phyloP scores from a whole-genome alignment of 2,113 vertebrate species.

The Buteo buteo region DNA sequence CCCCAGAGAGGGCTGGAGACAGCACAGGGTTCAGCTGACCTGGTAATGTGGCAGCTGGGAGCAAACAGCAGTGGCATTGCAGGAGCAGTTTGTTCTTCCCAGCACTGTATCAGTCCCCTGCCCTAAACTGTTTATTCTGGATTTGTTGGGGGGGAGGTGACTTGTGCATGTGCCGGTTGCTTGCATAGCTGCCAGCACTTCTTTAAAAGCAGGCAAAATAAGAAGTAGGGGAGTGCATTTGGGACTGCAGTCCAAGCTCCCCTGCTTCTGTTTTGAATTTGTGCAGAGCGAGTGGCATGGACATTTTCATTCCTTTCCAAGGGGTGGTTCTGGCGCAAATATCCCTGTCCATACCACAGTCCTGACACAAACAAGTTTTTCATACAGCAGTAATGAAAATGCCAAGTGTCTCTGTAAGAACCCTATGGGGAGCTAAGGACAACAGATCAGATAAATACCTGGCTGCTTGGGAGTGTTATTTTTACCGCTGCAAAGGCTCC shows the following conservation, averaged over 20 bases:
- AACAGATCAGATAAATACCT: constrained; percentile 55
- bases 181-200: background rate
- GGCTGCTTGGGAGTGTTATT: constrained; percentile 44
- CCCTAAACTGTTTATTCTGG: background rate
- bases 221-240: background rate
- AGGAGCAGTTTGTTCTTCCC: background rate
- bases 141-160: background rate
- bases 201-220: background rate
- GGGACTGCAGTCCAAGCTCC: background rate
- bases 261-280: constrained; percentile 38
- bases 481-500: background rate
- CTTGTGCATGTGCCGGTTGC: background rate
- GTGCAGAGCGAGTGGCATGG: background rate
- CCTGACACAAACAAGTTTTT: constrained; percentile 55
- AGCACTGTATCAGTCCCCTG: background rate
- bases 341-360: constrained; percentile 13
- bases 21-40: background rate
- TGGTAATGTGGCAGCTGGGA: background rate
- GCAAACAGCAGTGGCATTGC: background rate
- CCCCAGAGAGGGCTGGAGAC: background rate
- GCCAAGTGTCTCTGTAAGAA: constrained; percentile 15
- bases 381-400: constrained; percentile 36
- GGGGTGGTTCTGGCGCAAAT: background rate
- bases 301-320: constrained; percentile 45
- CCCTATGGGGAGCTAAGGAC: constrained; percentile 30